Conservation (phyloP, 2,113 vertebrate species). For the Orcinus orca region DNA sequence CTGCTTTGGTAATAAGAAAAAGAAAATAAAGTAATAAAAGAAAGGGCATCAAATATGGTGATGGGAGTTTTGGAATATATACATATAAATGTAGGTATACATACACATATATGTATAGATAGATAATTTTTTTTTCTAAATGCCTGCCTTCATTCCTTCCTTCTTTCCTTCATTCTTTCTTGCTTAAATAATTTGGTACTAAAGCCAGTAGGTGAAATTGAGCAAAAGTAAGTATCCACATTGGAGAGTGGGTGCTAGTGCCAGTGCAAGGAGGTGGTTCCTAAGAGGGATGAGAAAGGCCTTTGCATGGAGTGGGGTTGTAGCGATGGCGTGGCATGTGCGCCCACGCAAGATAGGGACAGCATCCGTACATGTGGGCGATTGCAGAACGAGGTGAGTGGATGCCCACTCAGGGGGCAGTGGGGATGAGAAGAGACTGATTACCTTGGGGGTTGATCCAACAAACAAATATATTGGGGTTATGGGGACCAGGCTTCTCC, state of each 20-base stretch:
- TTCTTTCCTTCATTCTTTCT: neutral
- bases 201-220: neutral
- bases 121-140: neutral
- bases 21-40: neutral
- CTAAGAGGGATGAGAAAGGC: neutral
- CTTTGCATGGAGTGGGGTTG: neutral
- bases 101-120: neutral
- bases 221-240: neutral
- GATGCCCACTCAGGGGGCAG: neutral
- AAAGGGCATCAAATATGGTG: neutral
- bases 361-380: neutral
- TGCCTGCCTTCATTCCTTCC: neutral
- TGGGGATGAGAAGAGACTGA: neutral
- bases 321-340: neutral
- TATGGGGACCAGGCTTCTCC: neutral
- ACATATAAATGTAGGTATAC: neutral
- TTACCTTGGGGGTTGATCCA: neutral
- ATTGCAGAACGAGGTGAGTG: neutral
- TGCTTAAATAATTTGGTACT: neutral
- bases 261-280: neutral
- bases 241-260: neutral
- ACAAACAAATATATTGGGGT: neutral
- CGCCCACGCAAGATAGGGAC: neutral
- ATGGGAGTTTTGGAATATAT: neutral
- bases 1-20: neutral